Evolutionary conservation across 2,888 invertebrate species (phyloP), one percentile per base, ranked within the genome.

Genomic region (Cataglyphis rosenhaueri): DNA sequence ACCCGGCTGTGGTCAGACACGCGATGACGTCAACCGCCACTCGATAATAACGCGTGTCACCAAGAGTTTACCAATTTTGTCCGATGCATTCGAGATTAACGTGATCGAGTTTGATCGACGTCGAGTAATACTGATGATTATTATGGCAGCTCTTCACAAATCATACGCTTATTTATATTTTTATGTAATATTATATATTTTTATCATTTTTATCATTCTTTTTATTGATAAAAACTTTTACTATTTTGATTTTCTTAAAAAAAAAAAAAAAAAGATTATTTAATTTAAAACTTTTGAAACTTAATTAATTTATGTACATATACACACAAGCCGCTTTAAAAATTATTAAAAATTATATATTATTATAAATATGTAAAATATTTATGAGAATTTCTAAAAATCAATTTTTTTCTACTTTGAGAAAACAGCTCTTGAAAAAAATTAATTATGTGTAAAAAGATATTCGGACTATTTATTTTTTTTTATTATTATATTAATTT

Each of bases 21-120:
- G 44, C 48, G 59, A 21, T 48, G 61, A 48, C 48, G 29, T 81
- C 81, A 74, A 25, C 21, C 6, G 41, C 41, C 32, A 59, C 21
- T 25, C 21, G 52, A 32, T 59, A 48, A 74, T 81, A 61, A 74
- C 25, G 35, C 61, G 35, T 55, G 61, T 74, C 81, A 74, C 18
- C 61, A 73, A 62, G 74, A 73, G 73, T 73, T 81, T n/a, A 32
- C 32, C 8, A 79, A 71, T 61, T 48, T 59, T 48, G 55, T 38
- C 21, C 0, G 21, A 55, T 65, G 52, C 65, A 41, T 76, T 29
- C 29, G 65, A 65, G 2, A 64, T 75, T 75, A 65, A 25, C 38
- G 8, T 29, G 52, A 65, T 76, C 25, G 65, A 12, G 29, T 76
- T 35, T 64, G 52, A 75, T 64, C 25, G 74, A 74, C 74, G 15